Evolutionary conservation across 2,797 vertebrate species (phyloP).

Genomic region (Gymnoscopelus microlampas): DNA sequence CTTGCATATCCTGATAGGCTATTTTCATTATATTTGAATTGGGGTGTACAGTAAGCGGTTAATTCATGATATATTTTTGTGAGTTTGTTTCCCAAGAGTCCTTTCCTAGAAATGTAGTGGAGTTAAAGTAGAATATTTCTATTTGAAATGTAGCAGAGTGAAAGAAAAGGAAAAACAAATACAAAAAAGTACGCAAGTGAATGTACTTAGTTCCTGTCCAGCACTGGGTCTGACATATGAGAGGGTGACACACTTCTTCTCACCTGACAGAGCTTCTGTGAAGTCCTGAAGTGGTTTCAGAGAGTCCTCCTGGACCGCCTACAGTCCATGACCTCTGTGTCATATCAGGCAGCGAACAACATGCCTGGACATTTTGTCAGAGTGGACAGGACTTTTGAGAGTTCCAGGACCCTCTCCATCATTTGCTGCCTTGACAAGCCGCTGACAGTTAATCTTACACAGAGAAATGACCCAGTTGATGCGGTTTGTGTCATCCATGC

Average conservation of each 20-base stretch:
- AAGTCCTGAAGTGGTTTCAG: conserved; percentile 33
- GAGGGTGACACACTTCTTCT: conserved; percentile 30
- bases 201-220: no score
- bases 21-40: no score
- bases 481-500: conserved; percentile 30
- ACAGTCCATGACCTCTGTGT: conserved; percentile 34
- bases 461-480: conserved; percentile 28
- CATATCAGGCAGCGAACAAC: conserved; percentile 39
- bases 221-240: conserved; percentile 35
- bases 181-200: no score
- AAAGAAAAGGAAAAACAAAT: no score
- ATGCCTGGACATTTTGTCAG: conserved; percentile 34
- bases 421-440: conserved; percentile 38
- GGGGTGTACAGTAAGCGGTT: no score
- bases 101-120: no score
- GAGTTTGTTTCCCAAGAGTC: no score
- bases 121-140: no score
- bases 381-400: conserved; percentile 35
- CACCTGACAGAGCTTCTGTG: conserved; percentile 31
- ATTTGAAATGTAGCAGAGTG: no score
- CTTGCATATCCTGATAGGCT: no score
- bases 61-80: no score
- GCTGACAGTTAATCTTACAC: conserved; percentile 39
- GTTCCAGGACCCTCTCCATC: conserved; percentile 32
- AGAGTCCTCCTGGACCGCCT: conserved; percentile 18